Base-by-base conservation (phyloP, 2,113 vertebrate genomes). In the Notarius quadriscutis region DNA sequence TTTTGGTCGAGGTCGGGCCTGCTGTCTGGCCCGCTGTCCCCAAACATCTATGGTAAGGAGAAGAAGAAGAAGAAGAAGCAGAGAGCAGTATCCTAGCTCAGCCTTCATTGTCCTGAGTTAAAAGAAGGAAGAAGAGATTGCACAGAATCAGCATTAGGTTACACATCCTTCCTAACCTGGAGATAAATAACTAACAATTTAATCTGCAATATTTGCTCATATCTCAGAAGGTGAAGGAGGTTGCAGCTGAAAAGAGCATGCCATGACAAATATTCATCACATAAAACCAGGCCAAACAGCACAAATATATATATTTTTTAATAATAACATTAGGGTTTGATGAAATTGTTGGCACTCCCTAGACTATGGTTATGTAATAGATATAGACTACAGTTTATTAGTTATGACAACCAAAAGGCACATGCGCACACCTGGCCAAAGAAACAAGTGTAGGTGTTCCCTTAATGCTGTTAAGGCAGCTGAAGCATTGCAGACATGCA, bases 41-140 rank as follows among this genome's bases (percentile, higher is more conserved):
- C 83, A 86, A 67, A 57, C 63, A 30, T 80, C 88, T 65, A 87
- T 58, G 77, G 82, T 83, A 62, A 88, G 71, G 80, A 85, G 86
- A 88, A 90, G 86, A 25, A 79, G 86, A 88, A 34, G 34, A 34
- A 90, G 86, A 20, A 78, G 0, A 34, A 85, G 77, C 22, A 87
- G 69, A 83, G 71, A 89, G 77, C 78, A 87, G 69, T 81, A 89
- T 53, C 22, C 88, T 48, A 91, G 89, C 89, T 90, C 85, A 83
- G 87, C 77, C 89, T 87, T 91, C 90, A 91, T 91, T 50, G 88
- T 91, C 83, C 88, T 91, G 30, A 53, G 27, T 9, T 48, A 87
- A 79, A 84, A 86, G 58, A 69, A n/a, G 41, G 34, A 83, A n/a
- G 20, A 15, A 74, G 17, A 86, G 10, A 85, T 84, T 74, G 18